A percentile compares a stretch with the other conserved stretches of the same genome.
Conservation (phyloP, 2,113 vertebrate species). For the Athene cunicularia region DNA sequence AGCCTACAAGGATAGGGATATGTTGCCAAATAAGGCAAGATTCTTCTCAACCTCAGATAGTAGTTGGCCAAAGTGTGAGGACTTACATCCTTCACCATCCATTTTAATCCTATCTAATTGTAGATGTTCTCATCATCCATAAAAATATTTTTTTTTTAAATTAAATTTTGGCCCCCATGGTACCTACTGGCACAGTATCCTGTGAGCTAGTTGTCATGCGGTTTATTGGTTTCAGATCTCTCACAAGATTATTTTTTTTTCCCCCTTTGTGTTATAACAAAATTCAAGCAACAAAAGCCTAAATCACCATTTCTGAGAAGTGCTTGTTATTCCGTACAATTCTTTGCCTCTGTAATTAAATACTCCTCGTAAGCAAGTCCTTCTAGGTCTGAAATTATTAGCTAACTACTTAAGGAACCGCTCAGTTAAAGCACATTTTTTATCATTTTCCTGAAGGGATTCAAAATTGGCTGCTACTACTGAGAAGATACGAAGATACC, state of each 20-base stretch:
- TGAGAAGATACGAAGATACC: neutral
- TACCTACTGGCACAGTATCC: neutral
- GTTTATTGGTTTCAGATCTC: neutral
- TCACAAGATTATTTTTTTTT: neutral
- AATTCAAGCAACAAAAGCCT: neutral
- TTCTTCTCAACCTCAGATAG: neutral
- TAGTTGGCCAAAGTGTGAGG: neutral
- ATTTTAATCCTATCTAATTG: conserved; percentile 13
- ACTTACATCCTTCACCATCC: neutral
- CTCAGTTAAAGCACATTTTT: neutral
- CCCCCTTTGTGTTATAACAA: neutral
- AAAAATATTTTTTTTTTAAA: neutral
- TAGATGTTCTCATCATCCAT: neutral
- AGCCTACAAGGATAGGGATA: neutral
- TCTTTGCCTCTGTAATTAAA: neutral
- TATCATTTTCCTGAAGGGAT: conserved; percentile 14
- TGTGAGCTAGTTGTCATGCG: neutral
- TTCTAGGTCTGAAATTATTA: neutral
- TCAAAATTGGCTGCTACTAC: neutral
- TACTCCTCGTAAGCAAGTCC: neutral
- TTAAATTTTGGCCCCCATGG: neutral
- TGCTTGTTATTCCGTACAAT: neutral
- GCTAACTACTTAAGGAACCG: neutral
- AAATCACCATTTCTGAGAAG: neutral
- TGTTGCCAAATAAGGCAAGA: conserved; percentile 33